Percentiles rank a stretch among this genome's conserved stretches.
Conservation (phyloP, 37 sponge, comb jelly and placozoan species). For the Hormiphora californensis region DNA sequence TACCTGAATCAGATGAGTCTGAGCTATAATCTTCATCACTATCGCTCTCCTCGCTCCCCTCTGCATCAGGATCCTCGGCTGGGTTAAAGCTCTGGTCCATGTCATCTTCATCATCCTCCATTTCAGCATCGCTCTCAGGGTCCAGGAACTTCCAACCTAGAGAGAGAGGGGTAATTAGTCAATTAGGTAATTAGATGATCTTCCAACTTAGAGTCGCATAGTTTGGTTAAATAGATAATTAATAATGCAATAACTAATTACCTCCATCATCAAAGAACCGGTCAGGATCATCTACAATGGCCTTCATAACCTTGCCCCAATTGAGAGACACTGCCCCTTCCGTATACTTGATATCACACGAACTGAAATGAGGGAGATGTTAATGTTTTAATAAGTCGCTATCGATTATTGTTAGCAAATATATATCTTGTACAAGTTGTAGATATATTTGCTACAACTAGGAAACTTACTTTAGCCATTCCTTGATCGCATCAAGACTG, state of each 20-base stretch:
- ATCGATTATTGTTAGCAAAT: background rate
- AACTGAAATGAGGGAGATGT: slow-evolving; percentile 60
- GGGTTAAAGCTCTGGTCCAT: slow-evolving; percentile 57
- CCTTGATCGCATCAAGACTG: slow-evolving; percentile 84
- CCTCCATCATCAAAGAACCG: slow-evolving; percentile 92
- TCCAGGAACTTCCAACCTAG: slow-evolving; percentile 97
- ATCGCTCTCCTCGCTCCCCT: slow-evolving; percentile 6
- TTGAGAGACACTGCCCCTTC: slow-evolving; percentile 95
- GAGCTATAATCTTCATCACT: slow-evolving; percentile 24
- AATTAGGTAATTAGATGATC: too few species aligned
- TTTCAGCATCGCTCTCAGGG: slow-evolving; percentile 65
- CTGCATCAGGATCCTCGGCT: background rate
- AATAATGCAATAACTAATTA: too few species aligned
- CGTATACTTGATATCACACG: slow-evolving; percentile 96
- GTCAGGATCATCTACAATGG: slow-evolving; percentile 91
- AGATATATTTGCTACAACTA: background rate
- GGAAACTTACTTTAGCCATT: slow-evolving; percentile 87
- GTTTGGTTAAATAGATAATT: too few species aligned
- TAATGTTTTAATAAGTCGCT: background rate
- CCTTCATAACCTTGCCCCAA: slow-evolving; percentile 99
- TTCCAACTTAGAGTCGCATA: too few species aligned
- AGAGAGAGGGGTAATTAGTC: too few species aligned
- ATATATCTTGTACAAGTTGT: background rate
- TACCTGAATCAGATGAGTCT: background rate
- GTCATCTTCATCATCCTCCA: slow-evolving; percentile 63